Evolutionary conservation across 2,113 vertebrate genomes (phyloP), one percentile per base, ranked within the genome.

Genomic region (Tragelaphus strepsiceros): DNA sequence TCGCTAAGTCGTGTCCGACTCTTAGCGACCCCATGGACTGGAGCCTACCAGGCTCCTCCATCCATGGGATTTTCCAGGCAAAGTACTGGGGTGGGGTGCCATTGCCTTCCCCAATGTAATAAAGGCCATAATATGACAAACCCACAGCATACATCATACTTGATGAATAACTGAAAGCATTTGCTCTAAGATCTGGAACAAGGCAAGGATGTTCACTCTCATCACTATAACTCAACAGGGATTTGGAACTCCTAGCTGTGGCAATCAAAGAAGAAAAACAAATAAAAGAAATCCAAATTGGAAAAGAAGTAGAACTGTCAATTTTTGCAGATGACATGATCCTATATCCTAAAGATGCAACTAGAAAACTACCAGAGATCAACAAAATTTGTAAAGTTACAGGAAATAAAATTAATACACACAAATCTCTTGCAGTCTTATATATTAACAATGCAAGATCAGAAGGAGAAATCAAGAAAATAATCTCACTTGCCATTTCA

Each of bases 351-450:
- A 80, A 80, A 30, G 16, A 30, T 30, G 8, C 43, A 49, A 80
- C 26, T 10, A 49, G 26, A 80, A 80, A 49, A 49, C 15, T 30
- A 30, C 15, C 46, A 30, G 43, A 80, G 26, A 28, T 80, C 15
- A 80, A 19, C 0, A 0, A 30, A 49, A 2, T 30, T 19, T 46
- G 43, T 7, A 78, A 78, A 16, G 2, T 16, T 78, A 4, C 15
- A 80, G 4, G 26, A 80, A 49, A 30, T 26, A 80, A 80, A 80
- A 80, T 30, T 30, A 49, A 80, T 80, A 80, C 8, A 49, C 77
- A 80, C 7, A 51, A 80, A 17, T 3, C 4, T 30, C 43, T 49
- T 80, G 4, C 4, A 80, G 15, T 17, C 43, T 4, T 80, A 30
- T 49, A 80, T 49, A 30, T 80, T 30, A 80, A 49, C 77, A 80